phyloP scores from a whole-genome alignment of 2,888 invertebrate genomes.

The Pristionchus fissidentatus region DNA sequence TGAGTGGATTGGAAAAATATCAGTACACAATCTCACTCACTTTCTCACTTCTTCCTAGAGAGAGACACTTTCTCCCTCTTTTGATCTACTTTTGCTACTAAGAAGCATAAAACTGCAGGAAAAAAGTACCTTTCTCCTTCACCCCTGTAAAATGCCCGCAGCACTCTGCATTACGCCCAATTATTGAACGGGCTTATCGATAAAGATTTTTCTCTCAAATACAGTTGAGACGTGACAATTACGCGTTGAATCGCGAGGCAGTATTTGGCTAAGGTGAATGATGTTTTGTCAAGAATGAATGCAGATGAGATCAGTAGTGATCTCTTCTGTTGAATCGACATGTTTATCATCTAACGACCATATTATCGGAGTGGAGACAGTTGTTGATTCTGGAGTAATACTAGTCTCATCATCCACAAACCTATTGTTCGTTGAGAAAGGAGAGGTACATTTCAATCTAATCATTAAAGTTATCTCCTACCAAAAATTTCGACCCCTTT shows the following conservation, averaged over 20 bases:
- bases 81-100: no score
- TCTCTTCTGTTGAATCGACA: background rate
- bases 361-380: conserved; percentile 8
- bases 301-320: conserved; percentile 12
- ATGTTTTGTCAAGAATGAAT: background rate
- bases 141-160: no score
- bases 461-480: no score
- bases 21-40: no score
- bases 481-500: no score
- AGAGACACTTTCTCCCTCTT: no score
- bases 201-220: background rate
- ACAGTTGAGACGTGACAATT: background rate
- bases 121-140: no score
- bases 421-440: background rate
- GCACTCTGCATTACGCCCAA: no score
- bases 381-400: background rate
- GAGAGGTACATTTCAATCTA: background rate
- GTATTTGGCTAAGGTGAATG: background rate
- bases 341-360: background rate
- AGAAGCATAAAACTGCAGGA: no score
- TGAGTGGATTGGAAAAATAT: no score
- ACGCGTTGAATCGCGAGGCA: background rate
- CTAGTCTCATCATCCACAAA: background rate
- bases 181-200: background rate
- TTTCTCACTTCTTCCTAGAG: no score